Conservation (phyloP, 2,797 vertebrate species). For the Streptopelia turtur region DNA sequence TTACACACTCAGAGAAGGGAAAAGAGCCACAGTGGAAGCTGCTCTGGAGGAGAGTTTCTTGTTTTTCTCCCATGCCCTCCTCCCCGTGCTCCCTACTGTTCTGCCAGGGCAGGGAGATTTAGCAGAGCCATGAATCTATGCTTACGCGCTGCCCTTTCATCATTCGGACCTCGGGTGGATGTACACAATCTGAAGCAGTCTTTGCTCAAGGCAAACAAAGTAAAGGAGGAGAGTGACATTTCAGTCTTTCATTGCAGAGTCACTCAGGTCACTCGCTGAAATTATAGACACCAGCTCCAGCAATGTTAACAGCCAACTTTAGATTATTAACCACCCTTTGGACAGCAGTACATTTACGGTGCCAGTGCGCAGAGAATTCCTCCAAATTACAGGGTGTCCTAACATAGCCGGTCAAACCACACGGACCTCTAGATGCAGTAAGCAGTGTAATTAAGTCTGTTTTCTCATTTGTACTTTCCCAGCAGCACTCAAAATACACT, state of each 20-base stretch:
- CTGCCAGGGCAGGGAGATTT: constrained; percentile 2
- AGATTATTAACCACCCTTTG: constrained; percentile 71
- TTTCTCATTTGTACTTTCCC: constrained; percentile 59
- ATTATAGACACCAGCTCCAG: constrained; percentile 69
- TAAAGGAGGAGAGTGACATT: constrained; percentile 72
- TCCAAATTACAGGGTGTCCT: constrained; percentile 73
- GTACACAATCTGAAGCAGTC: constrained; percentile 68
- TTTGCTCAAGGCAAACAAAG: constrained; percentile 74
- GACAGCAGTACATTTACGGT: constrained; percentile 60
- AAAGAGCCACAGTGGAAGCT: neutral
- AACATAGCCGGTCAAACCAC: constrained; percentile 61
- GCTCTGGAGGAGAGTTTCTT: neutral
- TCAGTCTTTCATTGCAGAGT: constrained; percentile 70
- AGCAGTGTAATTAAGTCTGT: constrained; percentile 69
- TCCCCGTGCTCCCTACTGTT: neutral
- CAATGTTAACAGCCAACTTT: constrained; percentile 68
- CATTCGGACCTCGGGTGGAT: constrained; percentile 28
- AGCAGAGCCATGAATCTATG: constrained; percentile 32
- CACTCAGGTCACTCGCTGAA: constrained; percentile 66
- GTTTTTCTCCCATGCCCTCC: neutral
- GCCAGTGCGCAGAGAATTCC: constrained; percentile 28
- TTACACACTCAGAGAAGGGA: neutral
- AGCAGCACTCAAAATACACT: constrained; percentile 32
- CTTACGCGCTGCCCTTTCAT: constrained; percentile 59
- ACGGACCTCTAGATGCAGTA: constrained; percentile 50